Base-by-base conservation (phyloP, 2,797 vertebrate species). In the Sebastes alutus region DNA sequence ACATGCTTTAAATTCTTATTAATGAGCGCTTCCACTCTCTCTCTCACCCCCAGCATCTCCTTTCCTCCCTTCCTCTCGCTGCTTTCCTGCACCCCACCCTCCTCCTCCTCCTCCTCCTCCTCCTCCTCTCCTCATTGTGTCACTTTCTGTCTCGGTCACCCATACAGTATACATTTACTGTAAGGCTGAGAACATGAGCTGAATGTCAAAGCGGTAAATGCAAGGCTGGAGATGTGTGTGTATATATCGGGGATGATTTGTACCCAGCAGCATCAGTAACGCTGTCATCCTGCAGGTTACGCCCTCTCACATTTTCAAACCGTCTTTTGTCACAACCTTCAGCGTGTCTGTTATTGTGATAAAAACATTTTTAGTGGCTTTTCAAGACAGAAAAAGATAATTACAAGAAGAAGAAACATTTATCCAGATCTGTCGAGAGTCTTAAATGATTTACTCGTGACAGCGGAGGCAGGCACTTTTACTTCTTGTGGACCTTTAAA, bases 1-100 rank as follows among this genome's bases (percentile, higher is more conserved):
- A 69, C 89, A 83, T 92, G 84, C 85, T 88, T 78, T 86, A 76
- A 83, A 86, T 80, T 87, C 72, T 68, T 89, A 85, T 91, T 88
- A 93, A 93, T 77, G 78, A 91, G 85, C n/a, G 38, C 82, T 69
- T 89, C 82, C 81, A 72, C 84, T 88, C 78, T 59, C 77, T 59
- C 77, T 82, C 76, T 16, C 42, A 74, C 65, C 72, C 82, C 60
- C 84, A 71, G 70, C 82, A 75, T 81, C 89, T 77, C 80, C 59
- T 23, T 71, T 78, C 56, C 56, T 77, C 78, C 46, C 80, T 65
- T 70, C 56, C 29, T 58, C 70, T 62, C 67, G 30, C 78, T 69
- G 60, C 66, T 60, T 49, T 49, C 67, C 60, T 20, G 23, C 56
- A 38, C 60, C 56, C 38, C 84, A 64, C 68, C 71, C 71, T 72